These are phyloP conservation scores for Rugalucina vietnamica DNA, from an alignment of 2,888 invertebrate genomes.

Conservation along the genomic window DNA sequence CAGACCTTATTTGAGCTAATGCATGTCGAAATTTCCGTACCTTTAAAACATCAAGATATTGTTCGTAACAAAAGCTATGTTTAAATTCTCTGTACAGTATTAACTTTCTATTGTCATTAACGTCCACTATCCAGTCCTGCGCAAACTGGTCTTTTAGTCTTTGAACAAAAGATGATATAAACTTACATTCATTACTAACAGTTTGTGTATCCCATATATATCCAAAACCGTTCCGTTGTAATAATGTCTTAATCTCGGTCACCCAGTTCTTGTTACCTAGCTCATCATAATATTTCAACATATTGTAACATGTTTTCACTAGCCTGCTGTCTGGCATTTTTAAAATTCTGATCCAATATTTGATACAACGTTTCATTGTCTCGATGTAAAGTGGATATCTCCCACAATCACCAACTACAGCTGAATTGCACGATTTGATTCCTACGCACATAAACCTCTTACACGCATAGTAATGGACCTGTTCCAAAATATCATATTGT, in stretches of 20 bases:
- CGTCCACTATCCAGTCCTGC: neutral
- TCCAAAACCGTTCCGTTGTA: slow-evolving; percentile 20
- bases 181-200: neutral
- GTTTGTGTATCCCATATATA: slow-evolving; percentile 23
- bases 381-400: slow-evolving; percentile 30
- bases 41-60: too few species aligned
- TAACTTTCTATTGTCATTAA: too few species aligned
- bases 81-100: too few species aligned
- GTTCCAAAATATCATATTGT: slow-evolving; percentile 20
- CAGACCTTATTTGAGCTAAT: too few species aligned
- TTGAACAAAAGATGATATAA: neutral
- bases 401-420: slow-evolving; percentile 23
- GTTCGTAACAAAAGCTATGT: too few species aligned
- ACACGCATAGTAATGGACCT: slow-evolving; percentile 33
- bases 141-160: neutral
- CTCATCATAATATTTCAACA: slow-evolving; percentile 13
- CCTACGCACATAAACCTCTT: slow-evolving; percentile 24
- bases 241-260: neutral
- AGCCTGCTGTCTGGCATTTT: slow-evolving; percentile 5
- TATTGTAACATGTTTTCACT: neutral
- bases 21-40: too few species aligned
- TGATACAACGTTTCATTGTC: slow-evolving; percentile 23
- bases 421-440: neutral
- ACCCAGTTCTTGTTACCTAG: slow-evolving; percentile 23
- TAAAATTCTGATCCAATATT: slow-evolving; percentile 37